Evolutionary conservation across 2,113 vertebrate genomes (phyloP).

Genomic region (Actenoides hombroni): DNA sequence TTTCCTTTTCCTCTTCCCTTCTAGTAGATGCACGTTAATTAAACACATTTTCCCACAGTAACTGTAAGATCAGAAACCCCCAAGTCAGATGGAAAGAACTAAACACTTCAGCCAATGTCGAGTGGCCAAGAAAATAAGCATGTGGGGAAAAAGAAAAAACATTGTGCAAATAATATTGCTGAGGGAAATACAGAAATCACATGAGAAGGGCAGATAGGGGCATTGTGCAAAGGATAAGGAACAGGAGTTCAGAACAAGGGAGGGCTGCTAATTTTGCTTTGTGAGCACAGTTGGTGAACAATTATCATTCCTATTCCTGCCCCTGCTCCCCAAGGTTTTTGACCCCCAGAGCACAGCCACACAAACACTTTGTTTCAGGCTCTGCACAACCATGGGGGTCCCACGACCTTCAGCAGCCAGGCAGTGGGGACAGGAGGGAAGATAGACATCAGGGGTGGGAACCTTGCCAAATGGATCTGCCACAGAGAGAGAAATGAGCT

Average conservation of each 20-base stretch:
- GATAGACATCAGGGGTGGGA: background rate
- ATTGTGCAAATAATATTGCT: conserved; percentile 30
- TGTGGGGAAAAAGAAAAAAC: background rate
- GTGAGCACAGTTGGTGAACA: background rate
- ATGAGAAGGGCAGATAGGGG: conserved; percentile 22
- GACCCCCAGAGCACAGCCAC: background rate
- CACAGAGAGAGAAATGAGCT: background rate
- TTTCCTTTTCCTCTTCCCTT: conserved; percentile 15
- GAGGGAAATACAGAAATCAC: conserved; percentile 14
- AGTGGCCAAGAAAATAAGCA: conserved; percentile 26
- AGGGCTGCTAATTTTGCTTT: background rate
- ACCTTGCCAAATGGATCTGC: background rate
- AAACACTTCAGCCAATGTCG: background rate
- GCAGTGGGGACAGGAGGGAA: background rate
- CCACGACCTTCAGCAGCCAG: accelerated
- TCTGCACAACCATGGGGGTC: background rate
- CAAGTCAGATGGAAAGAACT: conserved; percentile 52
- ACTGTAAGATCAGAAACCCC: conserved; percentile 34
- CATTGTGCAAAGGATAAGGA: conserved; percentile 9
- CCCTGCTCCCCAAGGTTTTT: background rate
- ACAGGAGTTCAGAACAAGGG: background rate
- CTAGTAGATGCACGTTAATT: background rate
- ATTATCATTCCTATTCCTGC: background rate
- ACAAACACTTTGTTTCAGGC: accelerated
- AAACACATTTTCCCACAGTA: conserved; percentile 29